phyloP scores from a whole-genome alignment of 2,888 invertebrate species.

The Euzophera pinguis region DNA sequence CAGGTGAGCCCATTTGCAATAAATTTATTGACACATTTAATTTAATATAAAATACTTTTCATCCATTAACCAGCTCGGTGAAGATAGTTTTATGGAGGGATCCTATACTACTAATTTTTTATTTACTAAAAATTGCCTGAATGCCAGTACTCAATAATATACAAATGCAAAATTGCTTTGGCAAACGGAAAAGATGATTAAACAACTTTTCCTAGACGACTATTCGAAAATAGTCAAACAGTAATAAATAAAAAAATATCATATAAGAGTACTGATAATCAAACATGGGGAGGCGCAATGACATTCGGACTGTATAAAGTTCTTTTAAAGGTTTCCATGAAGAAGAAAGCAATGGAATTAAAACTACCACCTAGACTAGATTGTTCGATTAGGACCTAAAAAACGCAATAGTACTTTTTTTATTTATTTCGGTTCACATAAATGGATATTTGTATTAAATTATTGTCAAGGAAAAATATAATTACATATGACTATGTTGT shows the following conservation, averaged over 20 bases:
- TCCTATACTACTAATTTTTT: too few relatives aligned
- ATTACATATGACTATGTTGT: too few relatives aligned
- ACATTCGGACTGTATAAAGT: constrained; percentile 44
- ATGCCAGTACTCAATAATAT: constrained; percentile 56
- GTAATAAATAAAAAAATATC: constrained; percentile 49
- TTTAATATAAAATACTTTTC: too few relatives aligned
- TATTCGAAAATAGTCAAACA: constrained; percentile 31
- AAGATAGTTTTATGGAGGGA: too few relatives aligned
- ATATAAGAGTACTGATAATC: constrained; percentile 52
- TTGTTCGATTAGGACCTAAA: too few relatives aligned
- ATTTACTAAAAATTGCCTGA: constrained; percentile 42
- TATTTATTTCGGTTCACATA: too few relatives aligned
- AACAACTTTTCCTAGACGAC: constrained; percentile 43
- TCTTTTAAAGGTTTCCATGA: constrained; percentile 45
- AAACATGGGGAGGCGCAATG: constrained; percentile 37
- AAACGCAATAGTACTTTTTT: too few relatives aligned
- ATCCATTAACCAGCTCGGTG: too few relatives aligned
- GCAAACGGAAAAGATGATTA: constrained; percentile 50
- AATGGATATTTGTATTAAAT: too few relatives aligned
- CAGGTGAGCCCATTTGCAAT: too few relatives aligned
- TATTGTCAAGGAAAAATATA: too few relatives aligned
- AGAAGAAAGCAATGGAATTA: not conserved
- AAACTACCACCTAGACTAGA: not conserved
- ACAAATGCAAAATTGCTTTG: constrained; percentile 72
- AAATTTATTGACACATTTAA: too few relatives aligned